Base-by-base conservation (phyloP, 2,888 invertebrate genomes). In the Apamea anceps region DNA sequence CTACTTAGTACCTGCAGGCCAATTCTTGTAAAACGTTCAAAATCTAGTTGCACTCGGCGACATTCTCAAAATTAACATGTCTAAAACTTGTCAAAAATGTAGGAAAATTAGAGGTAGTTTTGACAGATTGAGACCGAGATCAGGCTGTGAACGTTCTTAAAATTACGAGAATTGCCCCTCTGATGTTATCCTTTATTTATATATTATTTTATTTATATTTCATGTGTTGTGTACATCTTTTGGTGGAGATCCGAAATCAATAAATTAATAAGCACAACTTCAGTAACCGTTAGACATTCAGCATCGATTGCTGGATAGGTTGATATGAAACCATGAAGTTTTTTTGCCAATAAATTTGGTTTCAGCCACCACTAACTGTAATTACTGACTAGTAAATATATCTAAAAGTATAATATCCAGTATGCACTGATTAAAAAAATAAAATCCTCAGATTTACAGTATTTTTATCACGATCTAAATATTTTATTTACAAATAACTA, bases 401-500 rank as follows among this genome's bases (percentile, higher is more conserved):
- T 18, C 18, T 32, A 1, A 28, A 28, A 3, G 28, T 7, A 28
- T 18, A 57, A 28, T 37, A 21, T 1, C 1, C 65, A 37, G 21
- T 70, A 21, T 12, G 21, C 6, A 45, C 13, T 42, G 6, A 68
- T 42, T 6, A 25, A 25, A 70, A 60, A 21, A 15, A 37, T 1
- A 45, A 45, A 73, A 45, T 1, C 8, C 42, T 28, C 15, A 8
- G 6, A 13, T 32, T 28, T 25, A 10, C n/a, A 48, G 5, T 51
- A 0, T 32, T 60, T 57, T 8, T 5, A 73, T 28, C n/a, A 15
- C 0, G 0, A 79, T 63, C 25, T n/a, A 2, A 32, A 15, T 48
- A 28, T 57, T 42, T 51, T 15, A 32, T 66, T 63, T 32, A 54
- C 18, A 45, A 82, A 67, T 76, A 77, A 12, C 0, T 13, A 66